phyloP scores from a whole-genome alignment of 37 sponge, comb jelly and placozoan species.

The Crambe crambe region DNA sequence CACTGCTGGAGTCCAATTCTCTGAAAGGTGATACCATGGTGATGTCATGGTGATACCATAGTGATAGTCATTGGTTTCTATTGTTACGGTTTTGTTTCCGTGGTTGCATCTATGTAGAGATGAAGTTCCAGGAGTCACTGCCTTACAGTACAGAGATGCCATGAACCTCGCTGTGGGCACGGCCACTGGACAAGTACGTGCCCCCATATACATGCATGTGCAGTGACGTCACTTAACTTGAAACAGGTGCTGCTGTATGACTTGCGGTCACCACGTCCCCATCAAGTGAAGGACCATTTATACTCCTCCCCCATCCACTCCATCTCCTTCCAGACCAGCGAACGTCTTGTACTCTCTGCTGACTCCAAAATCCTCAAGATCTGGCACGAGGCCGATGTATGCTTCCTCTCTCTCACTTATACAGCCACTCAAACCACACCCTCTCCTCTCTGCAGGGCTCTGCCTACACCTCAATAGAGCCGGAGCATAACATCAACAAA shows the following conservation, averaged over 20 bases:
- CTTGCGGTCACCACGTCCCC: slow-evolving; percentile 73
- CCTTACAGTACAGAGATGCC: slow-evolving; percentile 63
- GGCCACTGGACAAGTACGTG: slow-evolving; percentile 70
- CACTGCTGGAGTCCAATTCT: slow-evolving; percentile 24
- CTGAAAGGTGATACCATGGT: not conserved
- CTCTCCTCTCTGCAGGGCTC: slow-evolving; percentile 56
- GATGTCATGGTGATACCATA: not conserved
- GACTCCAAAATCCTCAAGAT: slow-evolving; percentile 85
- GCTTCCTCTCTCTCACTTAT: not conserved
- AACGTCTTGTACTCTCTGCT: slow-evolving; percentile 81
- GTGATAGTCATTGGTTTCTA: not conserved
- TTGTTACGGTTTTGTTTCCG: too few relatives aligned
- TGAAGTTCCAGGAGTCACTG: slow-evolving; percentile 61
- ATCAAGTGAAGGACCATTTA: slow-evolving; percentile 85
- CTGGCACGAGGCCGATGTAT: slow-evolving; percentile 81
- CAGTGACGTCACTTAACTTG: not conserved
- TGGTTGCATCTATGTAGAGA: too few relatives aligned
- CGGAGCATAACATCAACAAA: slow-evolving; percentile 71
- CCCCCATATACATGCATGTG: too few relatives aligned
- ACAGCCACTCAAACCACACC: not conserved
- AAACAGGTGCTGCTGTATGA: slow-evolving; percentile 88
- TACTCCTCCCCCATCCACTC: slow-evolving; percentile 87
- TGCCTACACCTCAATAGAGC: slow-evolving; percentile 81
- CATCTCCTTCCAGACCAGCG: slow-evolving; percentile 62
- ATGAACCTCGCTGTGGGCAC: slow-evolving; percentile 90